A percentile compares a stretch with the other conserved stretches of the same genome.
phyloP scores from a whole-genome alignment of 1,140 invertebrate genomes.

The Ostrea edulis region DNA sequence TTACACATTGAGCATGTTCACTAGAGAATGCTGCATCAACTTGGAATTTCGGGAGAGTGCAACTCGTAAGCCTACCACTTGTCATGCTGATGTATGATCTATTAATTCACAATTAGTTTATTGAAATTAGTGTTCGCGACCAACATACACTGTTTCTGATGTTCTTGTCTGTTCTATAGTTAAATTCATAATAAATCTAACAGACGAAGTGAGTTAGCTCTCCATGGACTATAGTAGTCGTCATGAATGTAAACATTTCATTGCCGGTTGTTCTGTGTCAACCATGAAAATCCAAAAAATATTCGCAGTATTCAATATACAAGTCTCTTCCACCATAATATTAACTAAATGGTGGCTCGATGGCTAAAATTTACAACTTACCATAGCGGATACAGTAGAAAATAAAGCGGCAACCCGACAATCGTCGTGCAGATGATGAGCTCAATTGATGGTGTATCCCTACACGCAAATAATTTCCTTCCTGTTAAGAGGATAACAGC shows the following conservation, averaged over 20 bases:
- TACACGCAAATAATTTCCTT: slow-evolving; percentile 8
- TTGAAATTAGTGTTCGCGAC: too few relatives aligned
- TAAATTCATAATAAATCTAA: too few relatives aligned
- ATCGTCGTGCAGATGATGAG: slow-evolving; percentile 37
- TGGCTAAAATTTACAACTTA: neutral
- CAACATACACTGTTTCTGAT: too few relatives aligned
- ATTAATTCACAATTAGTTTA: too few relatives aligned
- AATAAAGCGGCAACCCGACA: slow-evolving; percentile 6
- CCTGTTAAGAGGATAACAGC: neutral
- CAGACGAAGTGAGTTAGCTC: neutral
- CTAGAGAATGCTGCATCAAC: too few relatives aligned
- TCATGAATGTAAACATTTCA: neutral
- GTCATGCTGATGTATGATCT: too few relatives aligned
- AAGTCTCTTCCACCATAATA: neutral
- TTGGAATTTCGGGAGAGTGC: too few relatives aligned
- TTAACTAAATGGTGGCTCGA: neutral
- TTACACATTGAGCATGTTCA: too few relatives aligned
- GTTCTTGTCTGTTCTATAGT: too few relatives aligned
- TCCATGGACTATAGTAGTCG: neutral
- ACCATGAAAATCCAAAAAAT: neutral
- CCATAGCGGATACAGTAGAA: neutral
- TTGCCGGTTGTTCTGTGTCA: neutral
- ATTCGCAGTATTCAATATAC: neutral
- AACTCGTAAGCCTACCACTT: too few relatives aligned
- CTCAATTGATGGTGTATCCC: slow-evolving; percentile 1